Percentiles rank a stretch among this genome's conserved stretches.
Conservation (phyloP, 2,888 invertebrate species). For the Drosophila trichaetosa region DNA sequence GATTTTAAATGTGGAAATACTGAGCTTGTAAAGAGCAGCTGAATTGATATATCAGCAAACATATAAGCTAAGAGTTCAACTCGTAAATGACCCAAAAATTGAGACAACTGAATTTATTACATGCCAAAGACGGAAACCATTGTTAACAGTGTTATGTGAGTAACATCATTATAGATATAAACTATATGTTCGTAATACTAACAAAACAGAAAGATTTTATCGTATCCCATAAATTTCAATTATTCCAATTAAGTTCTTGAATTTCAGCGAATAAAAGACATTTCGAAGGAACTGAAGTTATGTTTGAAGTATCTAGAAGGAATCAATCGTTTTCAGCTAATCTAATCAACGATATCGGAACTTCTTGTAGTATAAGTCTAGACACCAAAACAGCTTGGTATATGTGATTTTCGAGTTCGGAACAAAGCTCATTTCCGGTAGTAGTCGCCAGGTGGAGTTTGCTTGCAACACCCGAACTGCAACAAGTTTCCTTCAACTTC, state of each 20-base stretch:
- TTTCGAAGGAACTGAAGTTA: background rate
- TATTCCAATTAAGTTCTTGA: background rate
- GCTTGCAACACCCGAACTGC: slow-evolving; percentile 1
- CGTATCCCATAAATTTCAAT: accelerated
- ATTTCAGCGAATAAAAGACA: background rate
- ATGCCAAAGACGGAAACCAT: background rate
- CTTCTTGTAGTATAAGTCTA: background rate
- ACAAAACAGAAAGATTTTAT: background rate
- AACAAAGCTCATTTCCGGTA: slow-evolving; percentile 8
- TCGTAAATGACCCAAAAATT: no score
- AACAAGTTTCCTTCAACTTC: slow-evolving; percentile 4
- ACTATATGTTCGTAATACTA: background rate
- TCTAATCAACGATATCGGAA: background rate
- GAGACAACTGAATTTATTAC: background rate
- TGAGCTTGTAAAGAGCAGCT: slow-evolving; percentile 13
- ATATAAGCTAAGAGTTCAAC: background rate
- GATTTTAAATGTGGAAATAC: background rate
- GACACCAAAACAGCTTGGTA: background rate
- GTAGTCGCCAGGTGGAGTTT: slow-evolving; percentile 23
- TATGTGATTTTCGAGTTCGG: background rate
- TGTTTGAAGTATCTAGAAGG: background rate
- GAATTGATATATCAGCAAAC: slow-evolving; percentile 16
- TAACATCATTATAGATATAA: background rate
- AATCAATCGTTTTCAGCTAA: no score
- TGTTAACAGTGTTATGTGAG: background rate